These are phyloP conservation scores for Scaptomyza graminum DNA, from an alignment of 1,140 invertebrate genomes.

Conservation along the genomic window DNA sequence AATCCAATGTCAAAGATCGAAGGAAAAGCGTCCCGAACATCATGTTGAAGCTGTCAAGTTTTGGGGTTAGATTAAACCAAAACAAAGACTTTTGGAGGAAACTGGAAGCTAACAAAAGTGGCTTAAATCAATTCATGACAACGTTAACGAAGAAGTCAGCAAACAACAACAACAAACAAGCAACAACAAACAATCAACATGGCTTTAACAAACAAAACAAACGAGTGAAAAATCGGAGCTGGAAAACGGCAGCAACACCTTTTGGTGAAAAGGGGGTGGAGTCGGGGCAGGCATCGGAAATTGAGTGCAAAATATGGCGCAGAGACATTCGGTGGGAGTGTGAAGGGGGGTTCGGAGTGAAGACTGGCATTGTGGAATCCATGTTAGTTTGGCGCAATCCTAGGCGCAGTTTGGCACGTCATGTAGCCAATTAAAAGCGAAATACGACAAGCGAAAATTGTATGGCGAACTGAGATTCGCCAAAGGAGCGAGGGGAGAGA, in stretches of 20 bases:
- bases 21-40: neutral
- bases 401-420: constrained; percentile 71
- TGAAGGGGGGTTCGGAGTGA: neutral
- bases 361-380: constrained; percentile 58
- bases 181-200: constrained; percentile 30
- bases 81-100: neutral
- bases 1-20: too few species aligned
- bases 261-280: constrained; percentile 10
- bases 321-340: constrained; percentile 3
- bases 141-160: constrained; percentile 78
- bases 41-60: constrained; percentile 15
- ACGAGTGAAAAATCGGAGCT: constrained; percentile 45
- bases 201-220: constrained; percentile 62
- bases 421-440: constrained; percentile 82
- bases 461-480: constrained; percentile 46
- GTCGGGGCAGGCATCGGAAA: constrained; percentile 53
- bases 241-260: constrained; percentile 61
- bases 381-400: constrained; percentile 71
- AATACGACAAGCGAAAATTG: constrained; percentile 73
- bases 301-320: constrained; percentile 80
- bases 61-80: neutral
- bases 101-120: constrained; percentile 57
- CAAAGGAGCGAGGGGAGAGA: neutral
- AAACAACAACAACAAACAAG: constrained; percentile 49
- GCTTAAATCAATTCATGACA: constrained; percentile 78